Base-by-base conservation (phyloP, 2,113 vertebrate genomes). In the Myodes glareolus region DNA sequence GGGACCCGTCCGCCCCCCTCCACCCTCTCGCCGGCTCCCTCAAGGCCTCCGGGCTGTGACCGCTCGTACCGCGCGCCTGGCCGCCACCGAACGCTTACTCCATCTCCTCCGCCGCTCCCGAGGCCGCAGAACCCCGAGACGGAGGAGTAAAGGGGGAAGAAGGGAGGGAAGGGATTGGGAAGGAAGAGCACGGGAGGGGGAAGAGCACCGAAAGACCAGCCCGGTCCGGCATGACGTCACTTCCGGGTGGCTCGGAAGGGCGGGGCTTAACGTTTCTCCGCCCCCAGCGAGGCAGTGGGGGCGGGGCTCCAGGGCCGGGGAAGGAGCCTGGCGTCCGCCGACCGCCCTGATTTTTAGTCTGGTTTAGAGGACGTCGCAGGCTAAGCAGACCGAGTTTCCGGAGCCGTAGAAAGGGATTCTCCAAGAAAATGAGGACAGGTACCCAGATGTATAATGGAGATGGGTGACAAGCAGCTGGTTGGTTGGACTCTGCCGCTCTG, bases 261-360 rank as follows among this genome's bases (percentile, higher is more conserved):
- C 61, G 90, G 73, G 13, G 6, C 45, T 14, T 0, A 0, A 0
- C 1, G 0, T 1, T 6, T 1, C 80, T n/a, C 92, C 93, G 39
- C 73, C 94, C 36, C 84, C 3, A 0, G 2, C 21, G 9, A 13
- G 10, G 65, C 14, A 7, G 16, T 29, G 7, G 25, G 73, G 92
- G 96, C 88, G 95, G 94, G 3, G 75, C 73, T 75, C 75, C 1
- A 0, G 23, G 16, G 2, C 27, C 3, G 0, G 27, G 72, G 67
- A 36, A 1, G 93, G 94, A 19, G 67, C 29, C 7, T 0, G 39
- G 16, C 5, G 0, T 0, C 1, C 1, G 6, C 0, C 0, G 0
- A 72, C 21, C 93, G 98, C 96, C 91, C 92, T 31, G 14, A 29
- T 33, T 98, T 98, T 98, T 96, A 98, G 95, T 97, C 91, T 50